These are phyloP conservation scores for Astropecten irregularis DNA, from an alignment of 53 echinoderm and acorn worm species.

Conservation along the genomic window DNA sequence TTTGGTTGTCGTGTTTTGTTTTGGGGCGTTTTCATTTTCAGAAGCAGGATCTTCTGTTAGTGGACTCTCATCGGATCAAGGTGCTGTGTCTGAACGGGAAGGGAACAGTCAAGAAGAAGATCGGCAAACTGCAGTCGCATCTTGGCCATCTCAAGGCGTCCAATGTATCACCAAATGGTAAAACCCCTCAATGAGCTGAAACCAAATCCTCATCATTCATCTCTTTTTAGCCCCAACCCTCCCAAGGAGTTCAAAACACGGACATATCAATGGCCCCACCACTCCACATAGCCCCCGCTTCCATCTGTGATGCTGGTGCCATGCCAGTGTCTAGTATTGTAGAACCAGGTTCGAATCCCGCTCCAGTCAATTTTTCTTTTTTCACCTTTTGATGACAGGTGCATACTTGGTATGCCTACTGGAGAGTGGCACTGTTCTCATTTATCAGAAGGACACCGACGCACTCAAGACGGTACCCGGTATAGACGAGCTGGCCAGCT, in stretches of 20 bases:
- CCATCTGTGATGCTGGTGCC: too few species aligned
- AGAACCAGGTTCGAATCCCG: too few species aligned
- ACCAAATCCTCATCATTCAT: background rate
- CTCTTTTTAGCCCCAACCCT: background rate
- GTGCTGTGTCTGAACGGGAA: constrained; percentile 76
- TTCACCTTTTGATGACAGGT: too few species aligned
- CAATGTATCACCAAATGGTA: constrained; percentile 78
- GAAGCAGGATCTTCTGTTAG: constrained; percentile 61
- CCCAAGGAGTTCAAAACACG: background rate
- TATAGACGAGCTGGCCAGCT: constrained; percentile 39
- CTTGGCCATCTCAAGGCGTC: constrained; percentile 47
- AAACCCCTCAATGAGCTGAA: background rate
- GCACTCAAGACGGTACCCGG: constrained; percentile 61
- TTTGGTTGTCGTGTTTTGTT: background rate
- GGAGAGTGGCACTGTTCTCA: constrained; percentile 74
- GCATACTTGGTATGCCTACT: constrained; percentile 74
- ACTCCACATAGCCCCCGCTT: background rate
- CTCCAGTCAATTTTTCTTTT: too few species aligned
- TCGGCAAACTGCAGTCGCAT: constrained; percentile 67
- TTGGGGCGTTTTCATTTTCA: background rate
- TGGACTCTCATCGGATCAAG: constrained; percentile 69
- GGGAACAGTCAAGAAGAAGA: constrained; percentile 77
- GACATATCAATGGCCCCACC: background rate
- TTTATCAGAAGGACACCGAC: constrained; percentile 84
- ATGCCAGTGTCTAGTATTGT: too few species aligned